Evolutionary conservation across 2,113 vertebrate species (phyloP).

Genomic region (Sylvilagus bachmani): DNA sequence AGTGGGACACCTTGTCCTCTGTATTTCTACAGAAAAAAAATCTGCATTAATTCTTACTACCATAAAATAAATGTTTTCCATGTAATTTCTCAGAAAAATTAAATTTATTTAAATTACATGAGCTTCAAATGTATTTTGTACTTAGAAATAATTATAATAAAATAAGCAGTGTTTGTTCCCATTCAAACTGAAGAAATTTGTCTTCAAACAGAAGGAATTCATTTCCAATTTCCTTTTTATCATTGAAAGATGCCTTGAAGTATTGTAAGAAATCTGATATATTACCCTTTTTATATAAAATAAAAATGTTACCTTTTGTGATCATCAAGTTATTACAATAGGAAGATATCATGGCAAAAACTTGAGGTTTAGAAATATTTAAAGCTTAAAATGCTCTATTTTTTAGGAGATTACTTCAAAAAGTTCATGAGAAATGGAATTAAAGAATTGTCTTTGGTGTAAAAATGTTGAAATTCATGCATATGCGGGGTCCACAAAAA

Average conservation of each 20-base stretch:
- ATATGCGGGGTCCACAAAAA: too few relatives aligned
- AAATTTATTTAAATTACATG: constrained; percentile 40
- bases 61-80: background rate
- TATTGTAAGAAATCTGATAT: background rate
- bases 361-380: background rate
- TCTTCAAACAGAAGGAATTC: constrained; percentile 27
- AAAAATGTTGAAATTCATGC: too few relatives aligned
- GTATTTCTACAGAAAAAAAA: constrained; percentile 13
- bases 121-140: constrained; percentile 40
- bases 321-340: background rate
- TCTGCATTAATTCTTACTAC: background rate
- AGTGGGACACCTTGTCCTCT: background rate
- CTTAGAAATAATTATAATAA: background rate
- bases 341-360: background rate
- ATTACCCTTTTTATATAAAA: background rate
- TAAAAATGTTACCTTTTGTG: background rate
- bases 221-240: background rate
- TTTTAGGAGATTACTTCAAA: too few relatives aligned
- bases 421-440: too few relatives aligned
- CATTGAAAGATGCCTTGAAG: background rate
- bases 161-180: background rate
- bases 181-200: constrained; percentile 18
- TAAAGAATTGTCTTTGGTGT: too few relatives aligned
- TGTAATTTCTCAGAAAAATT: background rate
- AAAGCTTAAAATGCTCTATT: constrained; percentile 28